Base-by-base conservation (phyloP, 2,113 vertebrate genomes). In the Python bivittatus region DNA sequence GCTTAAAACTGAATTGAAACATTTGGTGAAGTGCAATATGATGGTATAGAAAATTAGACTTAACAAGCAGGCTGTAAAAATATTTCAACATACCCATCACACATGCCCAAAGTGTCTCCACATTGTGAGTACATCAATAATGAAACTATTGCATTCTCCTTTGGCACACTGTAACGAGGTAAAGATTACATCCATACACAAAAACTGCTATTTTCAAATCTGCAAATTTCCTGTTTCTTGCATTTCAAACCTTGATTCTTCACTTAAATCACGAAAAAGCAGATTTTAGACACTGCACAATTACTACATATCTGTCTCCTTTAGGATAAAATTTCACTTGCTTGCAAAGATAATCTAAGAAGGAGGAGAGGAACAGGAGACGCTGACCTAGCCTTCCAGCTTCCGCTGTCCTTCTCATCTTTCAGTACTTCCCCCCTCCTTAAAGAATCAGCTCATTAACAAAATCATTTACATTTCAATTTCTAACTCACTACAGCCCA, bases 341-440 rank as follows among this genome's bases (percentile, higher is more conserved):
- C 33, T 53, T 93, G 23, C 68, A 95, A 95, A 96, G 94, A 91
- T 10, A 91, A 90, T 85, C 56, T 72, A 88, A 93, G 61, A 0
- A 6, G 79, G 17, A 54, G 79, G 17, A 54, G 6, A 11, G 23
- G 29, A 12, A 58, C 1, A 54, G 79, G 7, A 90, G 33, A 90
- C 2, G 29, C 20, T 38, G 33, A 54, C 44, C 6, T 44, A 29
- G 22, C 33, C 25, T 84, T 64, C 22, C 17, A 61, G 23, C 23
- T 27, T 84, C 38, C 17, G 25, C 53, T 44, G 7, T 15, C 20
- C 29, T 84, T 33, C 9, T 84, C 33, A 27, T 29, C 38, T 56
- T 83, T 54, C 11, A 54, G 3, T 90, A 54, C 33, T 15, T 9
- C 33, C 22, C 72, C 12, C 13, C 13, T 29, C 33, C 17, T 57